Evolutionary conservation across 2,888 invertebrate genomes (phyloP).

Genomic region (Coelinius sp.): DNA sequence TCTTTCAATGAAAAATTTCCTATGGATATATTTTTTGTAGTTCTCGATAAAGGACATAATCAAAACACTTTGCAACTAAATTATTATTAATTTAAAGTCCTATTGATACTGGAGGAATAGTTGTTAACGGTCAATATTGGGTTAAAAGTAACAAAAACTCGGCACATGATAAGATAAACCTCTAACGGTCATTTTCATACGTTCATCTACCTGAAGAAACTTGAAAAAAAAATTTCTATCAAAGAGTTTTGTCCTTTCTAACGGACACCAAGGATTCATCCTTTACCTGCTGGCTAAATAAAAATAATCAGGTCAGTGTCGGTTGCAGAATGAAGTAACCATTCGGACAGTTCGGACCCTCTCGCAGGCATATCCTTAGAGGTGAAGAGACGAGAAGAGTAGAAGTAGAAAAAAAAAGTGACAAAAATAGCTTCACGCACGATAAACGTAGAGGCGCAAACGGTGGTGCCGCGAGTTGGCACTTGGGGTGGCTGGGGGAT

Average conservation of each 20-base stretch:
- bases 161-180: conserved; percentile 14
- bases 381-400: neutral
- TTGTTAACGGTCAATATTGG: neutral
- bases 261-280: conserved; percentile 33
- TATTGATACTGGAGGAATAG: neutral
- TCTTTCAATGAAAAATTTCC: too few species aligned
- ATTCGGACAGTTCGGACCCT: conserved; percentile 22
- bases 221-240: neutral
- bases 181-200: conserved; percentile 37
- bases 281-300: conserved; percentile 38
- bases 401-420: too few species aligned
- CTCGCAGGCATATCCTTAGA: neutral
- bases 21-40: too few species aligned
- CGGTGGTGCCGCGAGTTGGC: conserved; percentile 13
- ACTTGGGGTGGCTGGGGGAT: conserved; percentile 26
- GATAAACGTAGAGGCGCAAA: conserved; percentile 46
- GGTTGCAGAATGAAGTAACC: conserved; percentile 42
- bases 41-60: too few species aligned
- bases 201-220: conserved; percentile 4
- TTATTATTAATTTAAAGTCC: too few species aligned
- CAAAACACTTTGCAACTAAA: too few species aligned
- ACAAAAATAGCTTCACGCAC: conserved; percentile 48
- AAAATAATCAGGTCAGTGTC: conserved; percentile 52
- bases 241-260: conserved; percentile 30
- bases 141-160: neutral